A percentile compares a stretch with the other conserved stretches of the same genome.
These are phyloP conservation scores for Catagonus wagneri DNA, from an alignment of 2,113 vertebrate species.

Conservation along the genomic window DNA sequence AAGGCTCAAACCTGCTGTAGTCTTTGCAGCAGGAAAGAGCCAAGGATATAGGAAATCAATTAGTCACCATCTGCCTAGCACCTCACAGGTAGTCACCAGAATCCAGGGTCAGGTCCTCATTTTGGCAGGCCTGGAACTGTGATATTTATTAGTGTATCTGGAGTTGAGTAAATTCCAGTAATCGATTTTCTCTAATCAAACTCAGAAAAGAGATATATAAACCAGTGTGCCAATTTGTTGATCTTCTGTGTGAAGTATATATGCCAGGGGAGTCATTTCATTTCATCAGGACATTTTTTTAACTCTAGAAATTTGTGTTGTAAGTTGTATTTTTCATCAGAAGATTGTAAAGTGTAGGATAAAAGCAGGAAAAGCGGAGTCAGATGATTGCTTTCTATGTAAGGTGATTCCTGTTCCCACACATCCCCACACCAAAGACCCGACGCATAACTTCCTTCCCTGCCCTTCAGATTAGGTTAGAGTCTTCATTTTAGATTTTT, in stretches of 20 bases:
- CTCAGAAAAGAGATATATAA: not conserved
- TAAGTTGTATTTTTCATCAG: not conserved
- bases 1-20: not conserved
- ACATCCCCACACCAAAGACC: not conserved
- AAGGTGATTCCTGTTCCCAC: not conserved
- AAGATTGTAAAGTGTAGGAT: not conserved
- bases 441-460: not conserved
- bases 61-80: not conserved
- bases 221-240: not conserved
- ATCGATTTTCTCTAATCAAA: conserved; percentile 6
- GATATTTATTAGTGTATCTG: not conserved
- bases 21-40: not conserved
- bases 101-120: not conserved
- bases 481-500: not conserved
- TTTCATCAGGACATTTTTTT: not conserved
- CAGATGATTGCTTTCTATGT: not conserved
- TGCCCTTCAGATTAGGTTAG: not conserved
- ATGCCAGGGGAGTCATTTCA: not conserved
- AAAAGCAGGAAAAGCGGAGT: not conserved
- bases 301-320: not conserved
- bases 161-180: not conserved
- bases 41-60: not conserved
- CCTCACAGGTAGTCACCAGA: not conserved
- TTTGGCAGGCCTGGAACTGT: not conserved
- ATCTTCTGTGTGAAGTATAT: not conserved